phyloP scores from a whole-genome alignment of 2,888 invertebrate genomes.

The Rhagonycha fulva region DNA sequence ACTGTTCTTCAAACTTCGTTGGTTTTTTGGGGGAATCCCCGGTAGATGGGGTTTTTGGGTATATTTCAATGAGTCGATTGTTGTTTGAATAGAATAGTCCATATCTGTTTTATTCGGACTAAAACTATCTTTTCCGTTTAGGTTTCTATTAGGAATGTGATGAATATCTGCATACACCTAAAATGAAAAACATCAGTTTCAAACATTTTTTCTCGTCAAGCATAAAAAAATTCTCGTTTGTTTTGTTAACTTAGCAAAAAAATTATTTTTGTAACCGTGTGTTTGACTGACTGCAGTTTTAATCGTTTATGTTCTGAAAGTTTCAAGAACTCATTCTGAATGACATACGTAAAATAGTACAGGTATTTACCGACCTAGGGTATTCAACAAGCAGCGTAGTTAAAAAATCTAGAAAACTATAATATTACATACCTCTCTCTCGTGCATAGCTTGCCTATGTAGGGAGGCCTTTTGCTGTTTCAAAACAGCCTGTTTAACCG shows the following conservation, averaged over 20 bases:
- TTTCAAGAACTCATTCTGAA: no score
- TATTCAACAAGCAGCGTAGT: no score
- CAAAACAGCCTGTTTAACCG: neutral
- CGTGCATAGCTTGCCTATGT: neutral
- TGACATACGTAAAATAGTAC: no score
- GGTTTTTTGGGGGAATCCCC: slow-evolving; percentile 19
- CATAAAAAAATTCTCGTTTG: no score
- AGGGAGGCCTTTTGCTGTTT: neutral
- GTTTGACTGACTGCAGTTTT: no score
- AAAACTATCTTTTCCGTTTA: neutral
- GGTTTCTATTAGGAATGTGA: neutral
- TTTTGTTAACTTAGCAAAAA: no score
- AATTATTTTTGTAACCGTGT: no score
- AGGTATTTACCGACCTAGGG: no score
- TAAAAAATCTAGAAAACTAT: neutral
- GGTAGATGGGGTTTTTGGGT: slow-evolving; percentile 24
- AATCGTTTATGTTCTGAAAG: no score
- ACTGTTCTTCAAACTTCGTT: neutral
- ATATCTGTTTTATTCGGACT: neutral
- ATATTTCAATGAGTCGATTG: slow-evolving; percentile 26
- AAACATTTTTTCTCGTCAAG: no score
- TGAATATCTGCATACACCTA: slow-evolving; percentile 26
- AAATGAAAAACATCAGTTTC: neutral
- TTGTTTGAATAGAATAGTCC: slow-evolving; percentile 23
- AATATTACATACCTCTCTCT: neutral